Evolutionary conservation across 2,113 vertebrate species (phyloP).

Genomic region (Paedocypris sp.): DNA sequence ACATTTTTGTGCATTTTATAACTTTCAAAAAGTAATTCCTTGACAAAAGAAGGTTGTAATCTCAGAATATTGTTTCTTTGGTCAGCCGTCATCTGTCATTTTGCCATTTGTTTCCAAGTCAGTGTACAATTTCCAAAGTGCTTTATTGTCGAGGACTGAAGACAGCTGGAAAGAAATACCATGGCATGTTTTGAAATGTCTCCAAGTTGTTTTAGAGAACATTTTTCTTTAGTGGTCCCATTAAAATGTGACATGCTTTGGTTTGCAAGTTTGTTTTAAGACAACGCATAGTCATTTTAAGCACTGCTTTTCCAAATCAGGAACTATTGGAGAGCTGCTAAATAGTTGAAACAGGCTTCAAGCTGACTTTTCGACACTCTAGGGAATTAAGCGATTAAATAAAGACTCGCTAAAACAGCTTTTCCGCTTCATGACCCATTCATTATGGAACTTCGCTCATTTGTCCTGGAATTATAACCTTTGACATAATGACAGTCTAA

Average conservation of each 20-base stretch:
- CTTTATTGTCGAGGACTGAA: background rate
- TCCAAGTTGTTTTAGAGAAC: background rate
- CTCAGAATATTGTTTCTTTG: background rate
- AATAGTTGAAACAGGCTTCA: slow-evolving; percentile 3
- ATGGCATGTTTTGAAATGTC: slow-evolving; percentile 5
- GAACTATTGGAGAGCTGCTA: background rate
- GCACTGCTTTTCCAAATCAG: background rate
- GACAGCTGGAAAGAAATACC: background rate
- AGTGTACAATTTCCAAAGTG: background rate
- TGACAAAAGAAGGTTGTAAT: slow-evolving; percentile 2
- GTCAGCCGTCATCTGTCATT: slow-evolving; percentile 1
- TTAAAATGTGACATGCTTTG: background rate
- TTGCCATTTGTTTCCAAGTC: slow-evolving; percentile 2
- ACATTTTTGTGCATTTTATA: background rate
- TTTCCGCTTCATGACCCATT: slow-evolving; percentile 25
- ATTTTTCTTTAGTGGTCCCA: background rate
- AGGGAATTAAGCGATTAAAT: slow-evolving; percentile 25
- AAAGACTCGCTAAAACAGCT: slow-evolving; percentile 17
- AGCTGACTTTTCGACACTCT: slow-evolving; percentile 5
- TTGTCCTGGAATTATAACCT: slow-evolving; percentile 1
- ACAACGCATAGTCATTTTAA: background rate
- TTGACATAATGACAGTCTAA: background rate
- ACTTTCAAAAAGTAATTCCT: background rate
- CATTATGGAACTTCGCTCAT: slow-evolving; percentile 10
- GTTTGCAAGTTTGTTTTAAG: background rate